Conservation (phyloP, 2,797 vertebrate species). For the Oreortyx pictus region DNA sequence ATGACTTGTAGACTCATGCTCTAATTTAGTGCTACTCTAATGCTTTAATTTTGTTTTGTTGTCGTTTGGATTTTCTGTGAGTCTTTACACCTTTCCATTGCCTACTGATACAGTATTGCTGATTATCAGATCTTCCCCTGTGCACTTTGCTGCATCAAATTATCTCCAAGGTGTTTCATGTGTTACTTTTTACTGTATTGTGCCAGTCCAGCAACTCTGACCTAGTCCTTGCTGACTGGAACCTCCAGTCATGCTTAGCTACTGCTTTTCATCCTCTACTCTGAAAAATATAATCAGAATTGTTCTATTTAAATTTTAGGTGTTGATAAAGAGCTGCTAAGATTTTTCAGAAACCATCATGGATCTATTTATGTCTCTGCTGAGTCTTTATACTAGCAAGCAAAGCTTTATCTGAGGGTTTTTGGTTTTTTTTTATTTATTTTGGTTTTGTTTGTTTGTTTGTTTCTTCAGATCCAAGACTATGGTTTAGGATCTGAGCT, state of each 20-base stretch:
- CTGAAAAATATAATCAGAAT: neutral
- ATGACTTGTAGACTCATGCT: neutral
- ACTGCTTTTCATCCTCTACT: neutral
- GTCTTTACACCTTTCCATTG: neutral
- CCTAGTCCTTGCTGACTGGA: constrained; percentile 32
- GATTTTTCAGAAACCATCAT: neutral
- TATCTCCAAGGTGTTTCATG: constrained; percentile 43
- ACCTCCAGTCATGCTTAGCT: neutral
- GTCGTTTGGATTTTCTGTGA: neutral
- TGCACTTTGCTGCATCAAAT: constrained; percentile 46
- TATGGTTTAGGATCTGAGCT: neutral
- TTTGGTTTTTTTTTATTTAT: no score
- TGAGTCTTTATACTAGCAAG: neutral
- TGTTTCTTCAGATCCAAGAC: neutral
- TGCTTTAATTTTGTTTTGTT: neutral
- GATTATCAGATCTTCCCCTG: constrained; percentile 34
- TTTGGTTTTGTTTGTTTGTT: no score
- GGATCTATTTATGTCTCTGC: neutral
- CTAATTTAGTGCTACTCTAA: neutral
- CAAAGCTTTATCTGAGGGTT: neutral
- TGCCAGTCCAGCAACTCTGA: constrained; percentile 7
- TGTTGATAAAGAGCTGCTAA: neutral
- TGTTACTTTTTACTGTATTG: constrained; percentile 16
- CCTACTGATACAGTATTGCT: neutral
- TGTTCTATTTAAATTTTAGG: neutral